phyloP scores from a whole-genome alignment of 2,888 invertebrate genomes.

The Oligia strigilis region DNA sequence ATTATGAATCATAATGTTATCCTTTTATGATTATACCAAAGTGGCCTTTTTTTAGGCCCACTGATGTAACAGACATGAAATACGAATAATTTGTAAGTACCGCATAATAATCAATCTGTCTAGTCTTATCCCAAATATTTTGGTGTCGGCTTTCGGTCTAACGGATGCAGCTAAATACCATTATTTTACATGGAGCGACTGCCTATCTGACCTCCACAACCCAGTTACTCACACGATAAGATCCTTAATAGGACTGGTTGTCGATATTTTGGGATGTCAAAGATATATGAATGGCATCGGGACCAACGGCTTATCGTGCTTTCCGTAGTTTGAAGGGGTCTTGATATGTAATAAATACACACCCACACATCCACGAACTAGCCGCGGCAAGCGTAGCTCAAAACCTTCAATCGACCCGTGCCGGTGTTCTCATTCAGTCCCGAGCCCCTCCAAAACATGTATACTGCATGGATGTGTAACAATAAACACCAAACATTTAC shows the following conservation, averaged over 20 bases:
- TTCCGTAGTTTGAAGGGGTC: background rate
- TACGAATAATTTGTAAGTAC: background rate
- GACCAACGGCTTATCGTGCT: background rate
- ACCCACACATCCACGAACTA: background rate
- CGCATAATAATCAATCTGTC: background rate
- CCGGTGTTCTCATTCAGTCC: background rate
- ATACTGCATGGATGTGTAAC: background rate
- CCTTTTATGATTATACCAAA: no score
- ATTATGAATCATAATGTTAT: no score
- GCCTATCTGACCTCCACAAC: background rate
- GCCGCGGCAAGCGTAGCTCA: background rate
- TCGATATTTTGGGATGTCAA: background rate
- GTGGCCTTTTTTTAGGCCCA: no score
- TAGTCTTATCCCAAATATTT: background rate
- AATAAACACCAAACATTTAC: conserved; percentile 31
- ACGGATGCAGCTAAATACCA: background rate
- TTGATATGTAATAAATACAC: background rate
- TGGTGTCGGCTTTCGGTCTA: background rate
- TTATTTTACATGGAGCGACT: background rate
- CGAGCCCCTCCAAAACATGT: background rate
- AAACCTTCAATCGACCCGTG: background rate
- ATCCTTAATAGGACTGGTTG: background rate
- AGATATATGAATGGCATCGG: background rate
- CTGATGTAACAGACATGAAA: background rate
- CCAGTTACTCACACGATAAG: background rate